Conservation (phyloP, 2,797 vertebrate genomes). For the Mus minutoides region DNA sequence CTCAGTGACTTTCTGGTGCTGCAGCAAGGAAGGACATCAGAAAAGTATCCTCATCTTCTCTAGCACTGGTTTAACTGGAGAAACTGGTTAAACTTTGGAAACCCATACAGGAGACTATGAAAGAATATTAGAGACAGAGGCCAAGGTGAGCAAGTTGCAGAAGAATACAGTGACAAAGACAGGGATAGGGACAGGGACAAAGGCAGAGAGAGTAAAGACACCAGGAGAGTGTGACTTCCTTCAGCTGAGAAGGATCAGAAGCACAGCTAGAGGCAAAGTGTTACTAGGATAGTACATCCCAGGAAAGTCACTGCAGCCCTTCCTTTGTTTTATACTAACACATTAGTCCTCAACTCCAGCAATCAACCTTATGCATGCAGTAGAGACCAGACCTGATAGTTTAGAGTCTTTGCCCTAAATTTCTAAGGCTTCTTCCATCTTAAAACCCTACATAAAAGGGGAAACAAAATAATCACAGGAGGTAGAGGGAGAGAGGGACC, state of each 20-base stretch:
- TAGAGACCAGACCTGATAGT: neutral
- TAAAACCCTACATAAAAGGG: neutral
- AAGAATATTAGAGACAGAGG: neutral
- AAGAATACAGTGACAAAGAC: neutral
- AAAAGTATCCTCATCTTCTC: neutral
- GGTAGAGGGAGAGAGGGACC: too few relatives aligned
- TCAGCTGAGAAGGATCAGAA: neutral
- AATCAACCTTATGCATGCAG: neutral
- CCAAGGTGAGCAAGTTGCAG: neutral
- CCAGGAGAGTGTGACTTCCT: neutral
- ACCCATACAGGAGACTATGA: neutral
- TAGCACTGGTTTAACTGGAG: neutral
- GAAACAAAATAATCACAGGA: too few relatives aligned
- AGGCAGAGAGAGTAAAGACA: neutral
- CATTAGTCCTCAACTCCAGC: neutral
- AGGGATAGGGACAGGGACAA: neutral
- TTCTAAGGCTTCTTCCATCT: conserved; percentile 27
- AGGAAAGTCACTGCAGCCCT: neutral
- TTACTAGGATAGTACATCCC: neutral
- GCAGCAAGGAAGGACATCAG: neutral
- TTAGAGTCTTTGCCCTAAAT: conserved; percentile 24
- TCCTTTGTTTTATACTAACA: neutral
- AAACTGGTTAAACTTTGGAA: neutral
- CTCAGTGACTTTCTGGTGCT: neutral
- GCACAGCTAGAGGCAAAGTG: neutral